Base-by-base conservation (phyloP, 2,113 vertebrate species). In the Stictonetta naevosa region DNA sequence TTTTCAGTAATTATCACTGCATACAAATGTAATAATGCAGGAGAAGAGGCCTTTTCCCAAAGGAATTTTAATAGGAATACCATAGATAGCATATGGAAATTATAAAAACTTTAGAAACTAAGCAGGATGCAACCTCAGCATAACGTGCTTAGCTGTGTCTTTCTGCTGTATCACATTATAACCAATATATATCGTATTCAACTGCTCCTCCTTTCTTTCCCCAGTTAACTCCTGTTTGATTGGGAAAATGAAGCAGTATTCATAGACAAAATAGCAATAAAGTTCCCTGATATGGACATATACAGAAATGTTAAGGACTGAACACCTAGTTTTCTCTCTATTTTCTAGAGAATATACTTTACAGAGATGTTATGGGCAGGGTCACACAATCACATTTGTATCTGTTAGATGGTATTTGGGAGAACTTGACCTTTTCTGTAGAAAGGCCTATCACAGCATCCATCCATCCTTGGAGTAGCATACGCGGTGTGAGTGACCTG, bases 1-100 rank as follows among this genome's bases (percentile, higher is more conserved):
- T 78, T 64, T 93, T 90, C 73, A 68, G 69, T 92, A 96, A 93
- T 95, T 95, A 88, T 84, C 77, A 64, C 74, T 68, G 68, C 53
- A 75, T 91, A 69, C n/a, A 79, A 81, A 92, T 76, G 20, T 58
- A 90, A 84, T 73, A 84, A 75, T 73, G 23, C 26, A 80, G 67
- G 23, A 85, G 72, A 90, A 92, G 29, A 81, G 48, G 40, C 13
- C n/a, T 93, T 83, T 86, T 82, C 86, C 83, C 83, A 33, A 71
- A 82, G 53, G 88, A 64, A 58, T 83, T 84, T 88, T 69, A 56
- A 40, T 80, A 83, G 52, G 60, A 20, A 58, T 26, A 46, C 2
- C 16, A n/a, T 40, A 90, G 48, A n/a, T 90, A 87, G 14, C 34
- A 52, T 28, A 81, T 42, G 38, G 29, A 90, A 94, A 81, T 87